phyloP scores from a whole-genome alignment of 1,140 invertebrate species.

The Brachionus paranguensis region DNA sequence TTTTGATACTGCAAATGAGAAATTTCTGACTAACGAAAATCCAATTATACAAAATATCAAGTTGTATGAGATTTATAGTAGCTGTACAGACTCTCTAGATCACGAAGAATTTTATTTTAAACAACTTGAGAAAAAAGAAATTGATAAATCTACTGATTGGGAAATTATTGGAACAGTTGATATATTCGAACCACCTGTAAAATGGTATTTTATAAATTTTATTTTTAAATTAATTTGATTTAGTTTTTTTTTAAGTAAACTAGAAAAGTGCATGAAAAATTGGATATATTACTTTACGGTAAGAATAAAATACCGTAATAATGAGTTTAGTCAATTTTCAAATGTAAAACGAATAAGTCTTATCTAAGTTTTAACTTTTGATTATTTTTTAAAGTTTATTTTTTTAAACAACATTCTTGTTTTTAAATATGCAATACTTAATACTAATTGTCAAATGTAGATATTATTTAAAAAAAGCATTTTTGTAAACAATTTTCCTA shows the following conservation, averaged over 20 bases:
- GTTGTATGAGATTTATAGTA: neutral
- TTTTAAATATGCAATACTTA: neutral
- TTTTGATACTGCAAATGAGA: neutral
- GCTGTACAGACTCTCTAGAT: neutral
- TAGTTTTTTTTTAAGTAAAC: neutral
- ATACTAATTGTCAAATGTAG: neutral
- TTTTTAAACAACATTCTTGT: no score
- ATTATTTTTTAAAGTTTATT: no score
- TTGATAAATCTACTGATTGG: neutral
- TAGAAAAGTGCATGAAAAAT: neutral
- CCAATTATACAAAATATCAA: neutral
- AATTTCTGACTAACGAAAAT: neutral
- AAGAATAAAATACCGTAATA: neutral
- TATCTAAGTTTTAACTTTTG: neutral
- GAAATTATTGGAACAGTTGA: neutral
- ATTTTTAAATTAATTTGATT: neutral
- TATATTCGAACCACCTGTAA: neutral
- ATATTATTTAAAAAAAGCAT: neutral
- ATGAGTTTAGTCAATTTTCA: neutral
- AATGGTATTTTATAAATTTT: neutral
- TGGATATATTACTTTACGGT: slow-evolving; percentile 22
- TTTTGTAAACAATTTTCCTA: neutral
- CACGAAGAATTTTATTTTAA: neutral
- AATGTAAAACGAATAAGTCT: neutral
- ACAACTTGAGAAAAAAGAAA: neutral